Percentiles rank a stretch among this genome's conserved stretches.
Conservation (phyloP, 2,797 vertebrate genomes). For the Gadopsis marmoratus region DNA sequence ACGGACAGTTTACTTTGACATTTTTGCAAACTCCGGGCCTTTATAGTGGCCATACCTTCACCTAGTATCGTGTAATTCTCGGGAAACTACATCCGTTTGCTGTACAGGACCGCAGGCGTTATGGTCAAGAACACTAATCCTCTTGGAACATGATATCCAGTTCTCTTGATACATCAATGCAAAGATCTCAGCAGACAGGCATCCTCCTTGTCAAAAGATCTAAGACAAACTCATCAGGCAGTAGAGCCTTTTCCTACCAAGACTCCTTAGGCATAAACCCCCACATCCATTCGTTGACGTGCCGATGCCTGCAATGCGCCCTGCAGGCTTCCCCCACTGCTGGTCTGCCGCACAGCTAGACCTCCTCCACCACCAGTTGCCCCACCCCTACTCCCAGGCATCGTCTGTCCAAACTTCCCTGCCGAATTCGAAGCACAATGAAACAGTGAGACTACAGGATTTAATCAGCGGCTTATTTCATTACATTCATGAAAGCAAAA, state of each 20-base stretch:
- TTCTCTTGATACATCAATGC: background rate
- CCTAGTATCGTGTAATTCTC: background rate
- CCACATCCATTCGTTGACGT: background rate
- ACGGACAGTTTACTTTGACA: background rate
- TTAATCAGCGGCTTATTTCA: background rate
- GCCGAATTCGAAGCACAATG: background rate
- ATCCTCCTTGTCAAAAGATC: constrained; percentile 1
- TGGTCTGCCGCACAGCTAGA: constrained; percentile 18
- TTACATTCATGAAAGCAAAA: background rate
- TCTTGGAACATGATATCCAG: background rate
- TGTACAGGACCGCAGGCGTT: background rate
- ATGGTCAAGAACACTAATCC: background rate
- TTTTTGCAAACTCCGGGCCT: background rate
- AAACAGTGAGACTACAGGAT: background rate
- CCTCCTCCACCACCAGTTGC: background rate
- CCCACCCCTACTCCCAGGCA: background rate
- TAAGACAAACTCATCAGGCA: background rate
- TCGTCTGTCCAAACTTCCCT: too few species aligned
- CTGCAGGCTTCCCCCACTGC: background rate
- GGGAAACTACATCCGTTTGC: background rate
- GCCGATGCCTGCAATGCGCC: background rate
- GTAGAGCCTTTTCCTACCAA: background rate
- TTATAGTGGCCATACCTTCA: background rate
- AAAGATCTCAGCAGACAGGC: constrained; percentile 1
- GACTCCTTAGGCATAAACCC: background rate